Evolutionary conservation across 2,888 invertebrate species (phyloP).

Genomic region (Lepidochitona cinerea): DNA sequence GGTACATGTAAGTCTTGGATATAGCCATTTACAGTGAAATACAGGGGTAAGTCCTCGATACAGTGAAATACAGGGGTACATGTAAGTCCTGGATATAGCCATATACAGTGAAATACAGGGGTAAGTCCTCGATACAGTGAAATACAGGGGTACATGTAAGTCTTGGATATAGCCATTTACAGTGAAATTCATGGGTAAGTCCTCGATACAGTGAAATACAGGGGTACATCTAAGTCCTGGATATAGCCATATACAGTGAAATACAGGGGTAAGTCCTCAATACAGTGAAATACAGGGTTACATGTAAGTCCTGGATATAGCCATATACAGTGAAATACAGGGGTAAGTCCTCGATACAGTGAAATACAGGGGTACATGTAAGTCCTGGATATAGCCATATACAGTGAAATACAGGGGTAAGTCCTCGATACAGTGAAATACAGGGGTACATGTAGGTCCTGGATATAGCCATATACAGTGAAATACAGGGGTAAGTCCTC

Average conservation of each 20-base stretch:
- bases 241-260: neutral
- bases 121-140: neutral
- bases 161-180: slow-evolving; percentile 96
- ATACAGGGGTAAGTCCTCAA: neutral
- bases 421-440: neutral
- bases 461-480: neutral
- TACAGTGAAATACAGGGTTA: too few relatives aligned
- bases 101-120: neutral
- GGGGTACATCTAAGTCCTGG: neutral
- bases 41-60: neutral
- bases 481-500: neutral
- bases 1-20: neutral
- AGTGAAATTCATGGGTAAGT: slow-evolving; percentile 95
- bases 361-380: too few relatives aligned
- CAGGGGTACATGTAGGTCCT: neutral
- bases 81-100: neutral
- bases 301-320: neutral
- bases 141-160: slow-evolving; percentile 69
- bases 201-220: neutral
- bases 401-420: neutral
- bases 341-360: neutral
- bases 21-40: neutral
- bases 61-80: neutral
- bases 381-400: neutral
- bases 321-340: neutral